Percentiles rank a stretch among this genome's conserved stretches.
Conservation (phyloP, 2,113 vertebrate species). For the Rhagologus leucostigma region DNA sequence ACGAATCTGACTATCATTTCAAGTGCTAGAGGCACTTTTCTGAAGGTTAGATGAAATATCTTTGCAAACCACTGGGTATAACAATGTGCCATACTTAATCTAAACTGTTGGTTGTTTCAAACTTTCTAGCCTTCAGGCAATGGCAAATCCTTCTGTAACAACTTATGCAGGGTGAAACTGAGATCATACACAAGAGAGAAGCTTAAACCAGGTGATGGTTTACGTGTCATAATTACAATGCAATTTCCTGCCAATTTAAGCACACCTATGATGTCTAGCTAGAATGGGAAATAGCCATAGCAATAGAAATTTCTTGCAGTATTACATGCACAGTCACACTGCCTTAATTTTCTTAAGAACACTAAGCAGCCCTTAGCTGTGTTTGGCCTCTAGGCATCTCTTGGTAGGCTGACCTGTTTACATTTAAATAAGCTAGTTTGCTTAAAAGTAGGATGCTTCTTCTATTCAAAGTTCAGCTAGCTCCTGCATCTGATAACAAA, state of each 20-base stretch:
- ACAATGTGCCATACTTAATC: background rate
- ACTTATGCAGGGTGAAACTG: background rate
- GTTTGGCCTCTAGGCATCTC: background rate
- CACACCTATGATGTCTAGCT: background rate
- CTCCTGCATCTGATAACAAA: background rate
- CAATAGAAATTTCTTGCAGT: background rate
- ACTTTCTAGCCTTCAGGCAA: background rate
- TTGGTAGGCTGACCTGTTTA: background rate
- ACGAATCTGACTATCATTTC: background rate
- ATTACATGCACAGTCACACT: background rate
- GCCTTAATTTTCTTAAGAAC: background rate
- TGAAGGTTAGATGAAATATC: background rate
- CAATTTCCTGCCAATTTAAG: background rate
- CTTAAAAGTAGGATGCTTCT: background rate
- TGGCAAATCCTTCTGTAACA: background rate
- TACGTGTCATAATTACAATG: background rate
- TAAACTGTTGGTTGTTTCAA: background rate
- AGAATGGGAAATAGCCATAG: background rate
- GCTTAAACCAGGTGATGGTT: background rate
- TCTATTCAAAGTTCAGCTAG: background rate
- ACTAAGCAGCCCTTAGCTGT: background rate
- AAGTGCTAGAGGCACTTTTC: conserved; percentile 7
- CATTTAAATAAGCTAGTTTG: conserved; percentile 9
- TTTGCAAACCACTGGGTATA: background rate
- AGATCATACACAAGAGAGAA: background rate